phyloP scores from a whole-genome alignment of 2,888 invertebrate species.

The Cepaea hortensis region DNA sequence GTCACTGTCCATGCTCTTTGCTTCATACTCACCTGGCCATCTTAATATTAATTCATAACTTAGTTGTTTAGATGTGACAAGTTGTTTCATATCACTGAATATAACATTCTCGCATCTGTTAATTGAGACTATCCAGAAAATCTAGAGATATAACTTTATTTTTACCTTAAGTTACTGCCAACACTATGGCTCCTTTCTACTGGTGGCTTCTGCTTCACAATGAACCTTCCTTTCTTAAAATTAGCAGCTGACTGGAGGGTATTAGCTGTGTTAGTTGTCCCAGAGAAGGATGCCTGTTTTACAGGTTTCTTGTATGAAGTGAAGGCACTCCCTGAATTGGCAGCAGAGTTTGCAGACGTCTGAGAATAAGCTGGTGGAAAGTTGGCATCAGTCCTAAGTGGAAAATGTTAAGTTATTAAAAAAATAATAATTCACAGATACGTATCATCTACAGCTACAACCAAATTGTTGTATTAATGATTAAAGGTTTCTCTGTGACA shows the following conservation, averaged over 20 bases:
- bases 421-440: neutral
- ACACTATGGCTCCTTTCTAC: slow-evolving; percentile 17
- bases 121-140: no score
- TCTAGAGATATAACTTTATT: no score
- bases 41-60: no score
- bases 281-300: slow-evolving; percentile 32
- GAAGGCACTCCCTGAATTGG: slow-evolving; percentile 29
- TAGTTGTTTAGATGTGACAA: no score
- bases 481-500: no score
- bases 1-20: no score
- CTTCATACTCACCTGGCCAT: no score
- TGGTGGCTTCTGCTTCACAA: neutral
- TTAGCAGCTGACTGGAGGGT: neutral
- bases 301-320: slow-evolving; percentile 37
- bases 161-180: slow-evolving; percentile 34
- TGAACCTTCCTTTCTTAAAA: neutral
- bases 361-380: neutral
- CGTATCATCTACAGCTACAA: no score
- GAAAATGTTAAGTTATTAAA: neutral
- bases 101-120: no score
- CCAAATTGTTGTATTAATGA: no score
- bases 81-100: no score
- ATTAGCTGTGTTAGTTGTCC: neutral
- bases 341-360: neutral
- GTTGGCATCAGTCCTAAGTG: slow-evolving; percentile 10